Percentiles rank a stretch among this genome's conserved stretches.
Conservation (phyloP, 2,113 vertebrate genomes). For the Aspiorhynchus laticeps region DNA sequence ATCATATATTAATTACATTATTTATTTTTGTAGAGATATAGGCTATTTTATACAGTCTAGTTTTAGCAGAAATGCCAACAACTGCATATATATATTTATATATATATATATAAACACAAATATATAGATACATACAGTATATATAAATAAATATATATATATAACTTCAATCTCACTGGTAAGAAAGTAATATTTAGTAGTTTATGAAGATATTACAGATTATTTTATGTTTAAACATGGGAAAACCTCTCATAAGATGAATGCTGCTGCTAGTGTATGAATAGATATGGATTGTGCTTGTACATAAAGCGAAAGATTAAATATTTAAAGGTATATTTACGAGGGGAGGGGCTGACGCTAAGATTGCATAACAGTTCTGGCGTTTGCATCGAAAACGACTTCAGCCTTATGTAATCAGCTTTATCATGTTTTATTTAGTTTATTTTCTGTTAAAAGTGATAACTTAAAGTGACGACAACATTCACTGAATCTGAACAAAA, state of each 20-base stretch:
- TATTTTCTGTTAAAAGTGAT: background rate
- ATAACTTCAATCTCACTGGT: background rate
- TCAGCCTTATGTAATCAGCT: conserved; percentile 13
- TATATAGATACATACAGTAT: conserved; percentile 46
- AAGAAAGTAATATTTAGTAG: conserved; percentile 52
- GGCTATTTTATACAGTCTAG: conserved; percentile 75
- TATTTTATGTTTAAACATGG: conserved; percentile 76
- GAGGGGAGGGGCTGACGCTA: conserved; percentile 62
- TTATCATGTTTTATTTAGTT: conserved; percentile 7
- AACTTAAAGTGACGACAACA: background rate
- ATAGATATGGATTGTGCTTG: conserved; percentile 74
- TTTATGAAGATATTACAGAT: conserved; percentile 71
- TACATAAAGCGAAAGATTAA: conserved; percentile 51
- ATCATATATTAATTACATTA: conserved; percentile 72
- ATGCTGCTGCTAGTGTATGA: conserved; percentile 79
- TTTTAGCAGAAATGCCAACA: conserved; percentile 64
- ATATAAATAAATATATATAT: conserved; percentile 57
- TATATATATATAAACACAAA: conserved; percentile 59
- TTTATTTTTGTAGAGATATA: conserved; percentile 82
- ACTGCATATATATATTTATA: conserved; percentile 26
- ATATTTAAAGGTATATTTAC: conserved; percentile 67
- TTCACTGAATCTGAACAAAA: background rate
- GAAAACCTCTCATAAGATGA: conserved; percentile 76
- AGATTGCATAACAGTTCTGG: conserved; percentile 73
- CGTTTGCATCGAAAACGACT: conserved; percentile 33